Evolutionary conservation across 2,797 vertebrate genomes (phyloP).

Genomic region (Chloroceryle amazona): DNA sequence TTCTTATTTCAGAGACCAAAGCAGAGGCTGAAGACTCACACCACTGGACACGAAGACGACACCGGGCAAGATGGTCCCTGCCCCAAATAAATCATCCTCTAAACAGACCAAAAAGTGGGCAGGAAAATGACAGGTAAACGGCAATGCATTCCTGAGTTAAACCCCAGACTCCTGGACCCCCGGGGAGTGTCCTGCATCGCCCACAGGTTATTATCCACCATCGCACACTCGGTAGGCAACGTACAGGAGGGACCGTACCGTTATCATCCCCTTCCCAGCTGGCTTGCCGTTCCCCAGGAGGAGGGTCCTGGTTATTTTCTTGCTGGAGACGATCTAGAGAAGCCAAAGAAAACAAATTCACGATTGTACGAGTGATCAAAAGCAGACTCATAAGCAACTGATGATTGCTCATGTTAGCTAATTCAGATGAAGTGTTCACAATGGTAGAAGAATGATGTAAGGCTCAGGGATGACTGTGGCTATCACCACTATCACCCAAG

Average conservation of each 20-base stretch:
- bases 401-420: neutral
- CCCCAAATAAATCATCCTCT: neutral
- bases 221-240: neutral
- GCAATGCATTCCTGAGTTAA: neutral
- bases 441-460: neutral
- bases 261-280: constrained; percentile 95
- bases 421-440: neutral
- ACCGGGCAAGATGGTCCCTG: neutral
- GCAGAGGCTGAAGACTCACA: neutral
- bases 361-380: neutral
- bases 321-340: constrained; percentile 95
- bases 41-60: neutral
- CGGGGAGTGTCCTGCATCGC: neutral
- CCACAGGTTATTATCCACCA: neutral
- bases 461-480: neutral
- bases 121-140: neutral
- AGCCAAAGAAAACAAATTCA: neutral
- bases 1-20: neutral
- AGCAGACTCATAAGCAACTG: neutral
- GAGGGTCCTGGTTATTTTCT: constrained; percentile 93
- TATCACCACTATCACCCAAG: neutral
- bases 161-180: neutral
- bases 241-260: constrained; percentile 76
- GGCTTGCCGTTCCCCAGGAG: constrained; percentile 94
- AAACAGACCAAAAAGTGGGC: neutral